A percentile compares a stretch with the other conserved stretches of the same genome.
phyloP scores from a whole-genome alignment of 2,797 vertebrate genomes.

The Mus spretus region DNA sequence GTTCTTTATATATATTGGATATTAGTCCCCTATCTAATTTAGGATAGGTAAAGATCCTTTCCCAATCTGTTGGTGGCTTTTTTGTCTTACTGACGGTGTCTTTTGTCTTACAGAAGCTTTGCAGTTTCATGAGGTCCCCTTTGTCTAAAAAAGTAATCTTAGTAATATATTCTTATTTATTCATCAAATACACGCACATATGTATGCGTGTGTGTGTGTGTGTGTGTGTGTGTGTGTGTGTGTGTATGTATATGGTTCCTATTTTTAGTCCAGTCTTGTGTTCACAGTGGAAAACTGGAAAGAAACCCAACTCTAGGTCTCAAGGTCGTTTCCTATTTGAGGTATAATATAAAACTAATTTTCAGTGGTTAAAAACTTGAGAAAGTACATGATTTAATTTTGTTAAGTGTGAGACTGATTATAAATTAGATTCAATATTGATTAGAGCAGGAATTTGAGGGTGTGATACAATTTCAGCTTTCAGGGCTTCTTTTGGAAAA shows the following conservation, averaged over 20 bases:
- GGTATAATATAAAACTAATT: conserved; percentile 36
- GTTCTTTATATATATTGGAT: too few species aligned
- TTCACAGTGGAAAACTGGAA: conserved; percentile 55
- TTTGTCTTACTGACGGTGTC: too few species aligned
- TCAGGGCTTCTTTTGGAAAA: not conserved
- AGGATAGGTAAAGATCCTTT: too few species aligned
- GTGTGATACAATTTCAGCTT: conserved; percentile 11
- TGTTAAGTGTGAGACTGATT: conserved; percentile 18
- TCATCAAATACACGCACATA: not conserved
- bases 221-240: too few species aligned
- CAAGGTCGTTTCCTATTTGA: conserved; percentile 41
- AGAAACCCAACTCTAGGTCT: not conserved
- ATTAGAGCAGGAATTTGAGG: conserved; percentile 33
- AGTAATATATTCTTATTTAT: conserved; percentile 31
- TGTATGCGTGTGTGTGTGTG: not conserved
- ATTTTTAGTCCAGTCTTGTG: not conserved
- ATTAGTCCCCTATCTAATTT: too few species aligned
- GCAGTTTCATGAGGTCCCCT: too few species aligned
- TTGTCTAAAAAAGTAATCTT: conserved; percentile 8
- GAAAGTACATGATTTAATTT: conserved; percentile 44
- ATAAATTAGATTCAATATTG: conserved; percentile 38
- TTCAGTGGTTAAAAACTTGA: conserved; percentile 52
- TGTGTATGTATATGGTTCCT: not conserved
- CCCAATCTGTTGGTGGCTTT: too few species aligned
- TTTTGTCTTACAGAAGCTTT: too few species aligned